Evolutionary conservation across 1,140 invertebrate genomes (phyloP).

Genomic region (Anagrus nilaparvatae): DNA sequence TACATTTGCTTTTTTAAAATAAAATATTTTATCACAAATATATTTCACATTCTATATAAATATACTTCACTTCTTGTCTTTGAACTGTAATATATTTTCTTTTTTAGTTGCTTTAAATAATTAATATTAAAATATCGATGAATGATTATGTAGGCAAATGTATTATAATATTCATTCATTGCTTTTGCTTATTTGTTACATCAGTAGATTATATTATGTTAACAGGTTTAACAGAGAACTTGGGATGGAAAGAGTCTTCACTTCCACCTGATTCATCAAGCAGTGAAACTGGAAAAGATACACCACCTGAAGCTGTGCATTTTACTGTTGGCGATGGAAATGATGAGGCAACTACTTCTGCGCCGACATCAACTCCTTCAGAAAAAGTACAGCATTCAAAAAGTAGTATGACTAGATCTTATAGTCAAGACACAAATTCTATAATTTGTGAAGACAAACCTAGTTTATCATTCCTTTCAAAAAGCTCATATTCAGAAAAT

Average conservation of each 20-base stretch:
- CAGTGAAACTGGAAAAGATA: slow-evolving; percentile 38
- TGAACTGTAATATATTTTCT: too few species aligned
- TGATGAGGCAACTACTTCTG: slow-evolving; percentile 7
- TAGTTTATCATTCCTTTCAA: slow-evolving; percentile 30
- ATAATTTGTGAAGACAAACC: slow-evolving; percentile 22
- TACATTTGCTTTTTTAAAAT: too few species aligned
- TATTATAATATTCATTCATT: too few species aligned
- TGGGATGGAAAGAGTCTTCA: slow-evolving; percentile 39
- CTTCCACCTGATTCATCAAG: slow-evolving; percentile 38
- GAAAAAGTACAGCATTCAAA: slow-evolving; percentile 8
- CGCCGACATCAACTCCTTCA: neutral
- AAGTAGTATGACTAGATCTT: slow-evolving; percentile 28
- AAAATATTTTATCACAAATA: too few species aligned
- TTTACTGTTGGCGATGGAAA: slow-evolving; percentile 33
- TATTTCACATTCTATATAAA: too few species aligned
- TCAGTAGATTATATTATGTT: slow-evolving; percentile 25
- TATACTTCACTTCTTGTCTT: too few species aligned
- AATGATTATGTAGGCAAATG: too few species aligned
- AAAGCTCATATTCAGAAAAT: slow-evolving; percentile 42
- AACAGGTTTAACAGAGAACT: slow-evolving; percentile 31
- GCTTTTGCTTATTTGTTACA: too few species aligned
- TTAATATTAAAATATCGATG: too few species aligned
- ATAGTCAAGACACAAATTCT: slow-evolving; percentile 37
- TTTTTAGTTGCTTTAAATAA: too few species aligned
- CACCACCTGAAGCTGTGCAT: slow-evolving; percentile 34